Conservation (phyloP, 2,113 vertebrate genomes). For the Heterocephalus glaber region DNA sequence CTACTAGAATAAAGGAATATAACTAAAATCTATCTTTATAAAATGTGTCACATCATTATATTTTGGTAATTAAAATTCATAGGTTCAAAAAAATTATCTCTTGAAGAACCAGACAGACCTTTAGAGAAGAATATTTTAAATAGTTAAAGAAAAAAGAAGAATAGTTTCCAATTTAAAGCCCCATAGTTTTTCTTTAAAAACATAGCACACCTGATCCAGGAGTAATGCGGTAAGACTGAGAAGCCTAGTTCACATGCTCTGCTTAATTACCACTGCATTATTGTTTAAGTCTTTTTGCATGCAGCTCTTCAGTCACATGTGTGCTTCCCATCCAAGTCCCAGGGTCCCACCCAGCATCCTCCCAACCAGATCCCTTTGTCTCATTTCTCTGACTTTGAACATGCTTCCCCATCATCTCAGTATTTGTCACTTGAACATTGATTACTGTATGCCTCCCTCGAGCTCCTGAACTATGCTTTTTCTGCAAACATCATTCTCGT, state of each 20-base stretch:
- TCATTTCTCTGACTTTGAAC: accelerated
- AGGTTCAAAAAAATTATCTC: constrained; percentile 21
- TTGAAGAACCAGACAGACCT: constrained; percentile 13
- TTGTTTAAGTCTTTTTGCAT: not conserved
- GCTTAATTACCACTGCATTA: not conserved
- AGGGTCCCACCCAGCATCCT: not conserved
- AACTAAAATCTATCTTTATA: constrained; percentile 18
- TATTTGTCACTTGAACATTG: not conserved
- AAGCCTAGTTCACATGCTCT: not conserved
- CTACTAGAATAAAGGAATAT: not conserved
- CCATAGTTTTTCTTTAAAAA: not conserved
- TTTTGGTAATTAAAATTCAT: constrained; percentile 17
- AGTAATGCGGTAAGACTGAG: not conserved
- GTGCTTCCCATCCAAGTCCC: not conserved
- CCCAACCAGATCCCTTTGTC: not conserved
- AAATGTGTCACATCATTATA: not conserved
- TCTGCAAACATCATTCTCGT: not conserved
- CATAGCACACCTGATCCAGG: not conserved
- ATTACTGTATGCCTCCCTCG: not conserved
- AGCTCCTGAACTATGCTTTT: not conserved
- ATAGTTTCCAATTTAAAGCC: constrained; percentile 13
- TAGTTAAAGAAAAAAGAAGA: not conserved
- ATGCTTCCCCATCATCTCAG: not conserved
- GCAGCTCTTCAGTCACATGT: not conserved
- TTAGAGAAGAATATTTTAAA: not conserved